phyloP scores from a whole-genome alignment of 2,113 vertebrate species.

The Orthochromis malagaraziensis region DNA sequence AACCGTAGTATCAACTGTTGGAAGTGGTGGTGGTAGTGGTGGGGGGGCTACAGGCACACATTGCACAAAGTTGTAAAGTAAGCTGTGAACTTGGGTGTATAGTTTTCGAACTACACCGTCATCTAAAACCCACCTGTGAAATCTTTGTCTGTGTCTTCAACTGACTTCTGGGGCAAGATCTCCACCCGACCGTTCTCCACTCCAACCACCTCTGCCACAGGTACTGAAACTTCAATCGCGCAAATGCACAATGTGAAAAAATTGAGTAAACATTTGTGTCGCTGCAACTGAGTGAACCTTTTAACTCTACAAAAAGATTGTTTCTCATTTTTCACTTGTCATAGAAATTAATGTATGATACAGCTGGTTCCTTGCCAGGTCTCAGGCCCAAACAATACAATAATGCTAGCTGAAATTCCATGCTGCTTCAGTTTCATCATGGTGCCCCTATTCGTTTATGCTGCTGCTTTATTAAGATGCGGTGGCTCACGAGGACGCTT shows the following conservation, averaged over 20 bases:
- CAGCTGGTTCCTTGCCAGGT: rapidly evolving
- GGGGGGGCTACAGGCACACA: background rate
- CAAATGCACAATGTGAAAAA: background rate
- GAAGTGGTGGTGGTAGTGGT: rapidly evolving
- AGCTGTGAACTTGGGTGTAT: background rate
- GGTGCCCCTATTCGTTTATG: rapidly evolving
- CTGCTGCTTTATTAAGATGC: background rate
- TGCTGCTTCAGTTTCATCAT: background rate
- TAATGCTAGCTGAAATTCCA: rapidly evolving
- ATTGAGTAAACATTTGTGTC: background rate
- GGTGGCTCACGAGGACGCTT: background rate
- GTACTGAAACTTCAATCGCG: conserved; percentile 63
- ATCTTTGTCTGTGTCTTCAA: conserved; percentile 67
- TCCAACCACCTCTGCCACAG: conserved; percentile 65
- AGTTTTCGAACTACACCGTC: rapidly evolving
- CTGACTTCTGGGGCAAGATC: conserved; percentile 63
- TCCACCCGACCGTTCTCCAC: conserved; percentile 67
- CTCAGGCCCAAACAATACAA: background rate
- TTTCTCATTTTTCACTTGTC: background rate
- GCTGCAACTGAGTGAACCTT: background rate
- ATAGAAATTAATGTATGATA: background rate
- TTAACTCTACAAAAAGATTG: rapidly evolving
- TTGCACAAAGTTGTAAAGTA: background rate
- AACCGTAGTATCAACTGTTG: background rate
- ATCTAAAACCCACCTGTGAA: conserved; percentile 63